phyloP scores from a whole-genome alignment of 64 coral and sea anemone genomes.

The Trachythela sp. region DNA sequence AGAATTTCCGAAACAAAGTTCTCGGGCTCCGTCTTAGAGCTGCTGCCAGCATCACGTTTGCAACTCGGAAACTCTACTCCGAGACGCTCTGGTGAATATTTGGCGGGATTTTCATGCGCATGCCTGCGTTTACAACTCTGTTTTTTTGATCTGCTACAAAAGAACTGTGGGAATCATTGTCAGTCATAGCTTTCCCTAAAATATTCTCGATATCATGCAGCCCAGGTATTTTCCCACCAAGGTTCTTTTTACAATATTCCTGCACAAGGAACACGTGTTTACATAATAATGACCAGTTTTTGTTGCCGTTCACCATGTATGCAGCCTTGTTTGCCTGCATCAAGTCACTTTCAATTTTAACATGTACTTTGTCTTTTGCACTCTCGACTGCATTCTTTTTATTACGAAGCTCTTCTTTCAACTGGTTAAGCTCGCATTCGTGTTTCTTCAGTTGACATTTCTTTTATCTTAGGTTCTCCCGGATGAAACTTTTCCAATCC shows the following conservation, averaged over 20 bases:
- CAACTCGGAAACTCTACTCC: not conserved
- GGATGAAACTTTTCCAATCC: slow-evolving; percentile 37
- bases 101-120: not conserved
- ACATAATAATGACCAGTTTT: slow-evolving; percentile 30
- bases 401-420: not conserved
- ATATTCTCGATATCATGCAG: not conserved
- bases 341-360: slow-evolving; percentile 23
- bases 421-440: slow-evolving; percentile 30
- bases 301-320: slow-evolving; percentile 10
- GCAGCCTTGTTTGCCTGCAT: slow-evolving; percentile 6
- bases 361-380: not conserved
- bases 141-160: not conserved
- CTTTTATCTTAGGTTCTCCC: slow-evolving; percentile 25
- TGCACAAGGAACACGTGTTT: slow-evolving; percentile 32
- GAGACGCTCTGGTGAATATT: not conserved
- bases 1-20: not conserved
- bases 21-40: not conserved
- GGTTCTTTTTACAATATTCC: slow-evolving; percentile 38
- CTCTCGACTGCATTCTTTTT: too few species aligned
- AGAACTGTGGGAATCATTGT: not conserved
- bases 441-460: slow-evolving; percentile 33
- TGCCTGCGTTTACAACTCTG: not conserved
- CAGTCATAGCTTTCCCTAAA: slow-evolving; percentile 26
- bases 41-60: not conserved
- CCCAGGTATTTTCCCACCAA: slow-evolving; percentile 31